These are phyloP conservation scores for Meloe dianella DNA, from an alignment of 2,888 invertebrate genomes.

Conservation along the genomic window DNA sequence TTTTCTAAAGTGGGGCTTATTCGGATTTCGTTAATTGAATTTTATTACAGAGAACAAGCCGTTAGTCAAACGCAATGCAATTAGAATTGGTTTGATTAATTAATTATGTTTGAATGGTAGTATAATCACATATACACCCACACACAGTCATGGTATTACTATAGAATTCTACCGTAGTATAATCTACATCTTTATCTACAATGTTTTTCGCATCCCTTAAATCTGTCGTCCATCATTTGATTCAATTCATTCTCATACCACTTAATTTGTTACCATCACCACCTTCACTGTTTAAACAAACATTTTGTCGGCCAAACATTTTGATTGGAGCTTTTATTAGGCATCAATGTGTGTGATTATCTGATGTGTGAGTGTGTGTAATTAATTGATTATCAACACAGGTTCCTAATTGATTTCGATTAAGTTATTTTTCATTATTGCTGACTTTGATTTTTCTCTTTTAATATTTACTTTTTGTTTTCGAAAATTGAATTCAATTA, in stretches of 20 bases:
- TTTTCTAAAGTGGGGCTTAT: slow-evolving; percentile 39
- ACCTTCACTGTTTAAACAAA: not conserved
- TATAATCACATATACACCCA: slow-evolving; percentile 32
- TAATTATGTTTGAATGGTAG: slow-evolving; percentile 36
- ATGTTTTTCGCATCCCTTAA: not conserved
- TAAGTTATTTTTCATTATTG: not conserved
- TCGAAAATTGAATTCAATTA: not conserved
- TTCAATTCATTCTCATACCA: not conserved
- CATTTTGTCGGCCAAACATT: not conserved
- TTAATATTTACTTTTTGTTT: no score
- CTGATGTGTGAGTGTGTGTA: not conserved
- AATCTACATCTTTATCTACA: not conserved
- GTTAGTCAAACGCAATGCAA: slow-evolving; percentile 40
- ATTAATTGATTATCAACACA: slow-evolving; percentile 3
- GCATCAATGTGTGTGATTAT: not conserved
- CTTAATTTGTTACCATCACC: not conserved
- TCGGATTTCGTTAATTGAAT: slow-evolving; percentile 46
- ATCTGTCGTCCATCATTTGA: not conserved
- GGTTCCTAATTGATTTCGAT: not conserved
- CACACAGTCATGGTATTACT: slow-evolving; percentile 4
- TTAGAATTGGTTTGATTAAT: slow-evolving; percentile 40
- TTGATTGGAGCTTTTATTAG: not conserved
- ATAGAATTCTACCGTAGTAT: not conserved
- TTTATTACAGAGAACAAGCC: slow-evolving; percentile 38
- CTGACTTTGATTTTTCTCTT: not conserved